These are phyloP conservation scores for Aphaenogaster rudis DNA, from an alignment of 1,140 invertebrate genomes.

Conservation along the genomic window DNA sequence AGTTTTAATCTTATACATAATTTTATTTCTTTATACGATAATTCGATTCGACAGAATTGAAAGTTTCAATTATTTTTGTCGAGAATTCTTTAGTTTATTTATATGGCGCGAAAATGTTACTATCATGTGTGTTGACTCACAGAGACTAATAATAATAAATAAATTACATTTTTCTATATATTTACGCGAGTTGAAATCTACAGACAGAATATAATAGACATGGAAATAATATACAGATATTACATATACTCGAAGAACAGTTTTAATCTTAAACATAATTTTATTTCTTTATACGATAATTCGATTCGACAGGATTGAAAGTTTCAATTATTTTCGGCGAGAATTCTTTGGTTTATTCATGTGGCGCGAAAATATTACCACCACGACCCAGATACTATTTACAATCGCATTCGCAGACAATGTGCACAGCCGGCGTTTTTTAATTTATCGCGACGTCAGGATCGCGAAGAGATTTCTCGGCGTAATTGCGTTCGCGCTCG, in stretches of 20 bases:
- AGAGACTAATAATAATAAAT: no score
- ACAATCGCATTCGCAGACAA: slow-evolving; percentile 41
- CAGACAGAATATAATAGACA: not conserved
- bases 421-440: slow-evolving; percentile 33
- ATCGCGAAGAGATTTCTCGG: slow-evolving; percentile 53
- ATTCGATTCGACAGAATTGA: no score
- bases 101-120: no score
- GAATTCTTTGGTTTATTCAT: slow-evolving; percentile 16
- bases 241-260: not conserved
- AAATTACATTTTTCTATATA: no score
- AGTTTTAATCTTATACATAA: no score
- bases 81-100: no score
- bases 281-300: not conserved
- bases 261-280: not conserved
- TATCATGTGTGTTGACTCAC: no score
- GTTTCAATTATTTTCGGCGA: not conserved
- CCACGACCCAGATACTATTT: slow-evolving; percentile 40
- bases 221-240: not conserved
- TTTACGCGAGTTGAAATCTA: not conserved
- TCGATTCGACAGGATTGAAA: not conserved
- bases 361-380: not conserved
- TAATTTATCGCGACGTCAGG: slow-evolving; percentile 48
- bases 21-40: no score
- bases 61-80: no score
- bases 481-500: slow-evolving; percentile 53